Percentiles rank a stretch among this genome's conserved stretches.
Conservation (phyloP, 2,888 invertebrate species). For the Uropetala carovei region DNA sequence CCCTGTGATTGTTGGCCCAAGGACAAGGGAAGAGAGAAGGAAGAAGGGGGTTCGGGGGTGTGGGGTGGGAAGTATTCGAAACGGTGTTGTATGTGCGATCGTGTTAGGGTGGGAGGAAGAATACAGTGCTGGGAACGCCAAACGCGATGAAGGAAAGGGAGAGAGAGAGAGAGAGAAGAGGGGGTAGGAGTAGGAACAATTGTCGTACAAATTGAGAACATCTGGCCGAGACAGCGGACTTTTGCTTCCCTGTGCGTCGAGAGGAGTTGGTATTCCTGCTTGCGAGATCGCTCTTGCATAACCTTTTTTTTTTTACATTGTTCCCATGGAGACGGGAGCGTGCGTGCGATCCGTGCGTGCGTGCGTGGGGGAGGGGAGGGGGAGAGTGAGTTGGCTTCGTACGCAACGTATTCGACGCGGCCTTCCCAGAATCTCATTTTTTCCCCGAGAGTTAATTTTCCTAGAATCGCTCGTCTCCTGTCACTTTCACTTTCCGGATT, state of each 20-base stretch:
- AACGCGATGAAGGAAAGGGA: neutral
- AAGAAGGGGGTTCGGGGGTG: neutral
- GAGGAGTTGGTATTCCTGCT: neutral
- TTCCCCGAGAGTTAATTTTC: too few relatives aligned
- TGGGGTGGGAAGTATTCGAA: neutral
- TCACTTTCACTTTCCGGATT: neutral
- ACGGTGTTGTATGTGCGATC: conserved; percentile 5
- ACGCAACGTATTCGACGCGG: too few relatives aligned
- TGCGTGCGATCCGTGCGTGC: neutral
- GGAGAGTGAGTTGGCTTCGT: too few relatives aligned
- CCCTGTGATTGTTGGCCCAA: conserved; percentile 19
- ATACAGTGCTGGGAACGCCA: neutral
- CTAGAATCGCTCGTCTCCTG: neutral
- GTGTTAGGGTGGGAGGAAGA: neutral
- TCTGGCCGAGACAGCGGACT: conserved; percentile 69
- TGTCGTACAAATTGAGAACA: conserved; percentile 70
- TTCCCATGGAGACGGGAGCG: conserved; percentile 16
- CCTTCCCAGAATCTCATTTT: too few relatives aligned
- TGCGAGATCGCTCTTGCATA: conserved; percentile 2
- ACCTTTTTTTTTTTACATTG: conserved; percentile 35
- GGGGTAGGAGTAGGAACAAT: conserved; percentile 67
- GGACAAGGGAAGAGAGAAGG: neutral
- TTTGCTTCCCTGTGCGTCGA: neutral
- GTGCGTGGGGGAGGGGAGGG: neutral
- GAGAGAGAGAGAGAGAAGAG: neutral